phyloP scores from a whole-genome alignment of 2,888 invertebrate species.

The Argyra leucocephala region DNA sequence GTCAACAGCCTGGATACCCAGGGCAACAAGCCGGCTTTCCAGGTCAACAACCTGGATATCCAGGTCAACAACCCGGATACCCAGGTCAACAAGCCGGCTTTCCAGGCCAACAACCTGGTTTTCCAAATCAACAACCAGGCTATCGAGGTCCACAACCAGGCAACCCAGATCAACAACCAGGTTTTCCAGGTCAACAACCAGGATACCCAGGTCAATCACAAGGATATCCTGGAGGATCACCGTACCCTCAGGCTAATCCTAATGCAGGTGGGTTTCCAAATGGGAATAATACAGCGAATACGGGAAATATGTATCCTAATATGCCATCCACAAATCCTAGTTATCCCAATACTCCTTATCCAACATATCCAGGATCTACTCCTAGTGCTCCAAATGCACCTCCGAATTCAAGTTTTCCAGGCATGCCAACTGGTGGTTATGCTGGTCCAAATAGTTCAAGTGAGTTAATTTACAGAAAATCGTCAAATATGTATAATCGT shows the following conservation, averaged over 20 bases:
- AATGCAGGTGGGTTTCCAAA: not conserved
- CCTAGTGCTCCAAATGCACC: not conserved
- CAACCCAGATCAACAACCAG: not conserved
- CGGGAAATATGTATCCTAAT: not conserved
- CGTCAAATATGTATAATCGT: too few species aligned
- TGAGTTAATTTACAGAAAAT: not conserved
- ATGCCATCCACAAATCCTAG: not conserved
- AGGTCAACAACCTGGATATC: constrained; percentile 23
- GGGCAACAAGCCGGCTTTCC: not conserved
- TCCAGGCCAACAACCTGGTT: not conserved
- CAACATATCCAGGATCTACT: too few species aligned
- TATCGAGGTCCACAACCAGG: too few species aligned
- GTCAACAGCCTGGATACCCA: constrained; percentile 21
- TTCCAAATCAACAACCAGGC: not conserved
- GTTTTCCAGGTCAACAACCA: not conserved
- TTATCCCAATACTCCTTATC: not conserved
- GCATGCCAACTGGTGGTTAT: not conserved
- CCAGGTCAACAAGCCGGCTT: not conserved
- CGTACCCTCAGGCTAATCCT: not conserved
- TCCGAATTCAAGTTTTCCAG: not conserved
- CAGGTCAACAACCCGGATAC: constrained; percentile 22
- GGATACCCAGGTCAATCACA: too few species aligned
- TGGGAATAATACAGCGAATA: not conserved
- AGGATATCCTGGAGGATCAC: not conserved
- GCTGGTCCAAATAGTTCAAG: not conserved